These are phyloP conservation scores for Drosophila monieri DNA, from an alignment of 2,888 invertebrate genomes.

Conservation along the genomic window DNA sequence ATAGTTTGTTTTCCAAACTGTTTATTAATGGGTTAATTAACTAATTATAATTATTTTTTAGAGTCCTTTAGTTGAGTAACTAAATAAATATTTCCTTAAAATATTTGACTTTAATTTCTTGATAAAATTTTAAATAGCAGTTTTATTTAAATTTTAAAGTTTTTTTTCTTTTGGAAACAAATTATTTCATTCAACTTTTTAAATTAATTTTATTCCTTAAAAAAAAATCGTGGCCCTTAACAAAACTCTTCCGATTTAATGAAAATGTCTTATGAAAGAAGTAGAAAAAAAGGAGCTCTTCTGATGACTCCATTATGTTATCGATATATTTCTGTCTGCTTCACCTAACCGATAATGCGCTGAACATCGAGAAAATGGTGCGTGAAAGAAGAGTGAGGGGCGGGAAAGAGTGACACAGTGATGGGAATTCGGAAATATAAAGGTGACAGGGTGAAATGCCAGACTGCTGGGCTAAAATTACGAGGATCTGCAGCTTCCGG, in stretches of 20 bases:
- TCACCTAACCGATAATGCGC: slow-evolving; percentile 64
- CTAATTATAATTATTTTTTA: neutral
- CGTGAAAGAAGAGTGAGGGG: slow-evolving; percentile 37
- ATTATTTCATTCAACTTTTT: neutral
- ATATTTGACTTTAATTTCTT: too few relatives aligned
- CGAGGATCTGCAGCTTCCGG: slow-evolving; percentile 11
- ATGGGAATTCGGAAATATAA: slow-evolving; percentile 4
- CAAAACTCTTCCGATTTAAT: neutral
- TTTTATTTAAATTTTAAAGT: too few relatives aligned
- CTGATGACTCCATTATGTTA: neutral
- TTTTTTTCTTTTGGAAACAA: neutral
- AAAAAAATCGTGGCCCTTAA: too few relatives aligned
- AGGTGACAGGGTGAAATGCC: slow-evolving; percentile 11
- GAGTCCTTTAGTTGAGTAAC: too few relatives aligned
- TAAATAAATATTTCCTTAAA: too few relatives aligned
- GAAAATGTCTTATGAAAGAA: neutral
- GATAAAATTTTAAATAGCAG: too few relatives aligned
- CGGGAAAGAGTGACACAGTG: slow-evolving; percentile 24
- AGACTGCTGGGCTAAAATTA: slow-evolving; percentile 12
- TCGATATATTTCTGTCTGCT: slow-evolving; percentile 45
- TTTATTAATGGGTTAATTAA: neutral
- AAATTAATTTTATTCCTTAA: too few relatives aligned
- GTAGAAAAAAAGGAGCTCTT: neutral
- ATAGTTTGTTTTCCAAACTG: neutral
- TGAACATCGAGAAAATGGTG: slow-evolving; percentile 54